A percentile compares a stretch with the other conserved stretches of the same genome.
Conservation (phyloP, 2,888 invertebrate species). For the Ophion ellenae region DNA sequence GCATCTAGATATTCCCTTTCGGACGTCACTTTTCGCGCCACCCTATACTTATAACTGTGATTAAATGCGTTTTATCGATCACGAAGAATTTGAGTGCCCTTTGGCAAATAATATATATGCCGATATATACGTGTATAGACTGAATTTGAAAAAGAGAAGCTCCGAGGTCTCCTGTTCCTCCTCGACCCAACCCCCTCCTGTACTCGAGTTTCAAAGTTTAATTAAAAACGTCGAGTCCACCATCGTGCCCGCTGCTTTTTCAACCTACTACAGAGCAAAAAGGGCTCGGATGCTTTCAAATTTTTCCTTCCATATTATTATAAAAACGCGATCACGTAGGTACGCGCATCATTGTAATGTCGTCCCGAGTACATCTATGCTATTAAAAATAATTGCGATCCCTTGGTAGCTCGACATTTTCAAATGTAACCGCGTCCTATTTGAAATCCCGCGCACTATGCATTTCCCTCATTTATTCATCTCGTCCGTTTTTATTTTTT, state of each 20-base stretch:
- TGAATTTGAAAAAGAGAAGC: constrained; percentile 34
- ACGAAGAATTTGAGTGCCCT: constrained; percentile 21
- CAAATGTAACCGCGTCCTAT: not conserved
- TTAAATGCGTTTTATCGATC: constrained; percentile 37
- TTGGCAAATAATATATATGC: not conserved
- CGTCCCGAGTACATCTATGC: constrained; percentile 10
- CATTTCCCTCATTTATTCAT: not conserved
- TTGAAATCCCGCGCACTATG: not conserved
- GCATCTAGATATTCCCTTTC: too few relatives aligned
- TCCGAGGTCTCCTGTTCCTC: constrained; percentile 55
- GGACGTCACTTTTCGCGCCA: too few relatives aligned
- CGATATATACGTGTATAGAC: not conserved
- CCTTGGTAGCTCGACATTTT: constrained; percentile 10
- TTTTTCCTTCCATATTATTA: constrained; percentile 34
- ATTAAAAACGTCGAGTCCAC: constrained; percentile 78
- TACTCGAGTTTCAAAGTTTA: constrained; percentile 79
- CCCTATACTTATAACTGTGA: not conserved
- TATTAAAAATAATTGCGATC: constrained; percentile 34
- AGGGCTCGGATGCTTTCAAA: constrained; percentile 43
- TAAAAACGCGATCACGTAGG: constrained; percentile 7
- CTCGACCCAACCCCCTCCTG: constrained; percentile 65
- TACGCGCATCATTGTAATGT: not conserved
- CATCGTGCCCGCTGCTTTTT: constrained; percentile 32
- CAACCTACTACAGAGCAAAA: constrained; percentile 16
- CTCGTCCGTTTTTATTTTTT: not conserved